Evolutionary conservation across 2,797 vertebrate genomes (phyloP), one percentile per base, ranked within the genome.

Genomic region (Moxostoma hubbsi): DNA sequence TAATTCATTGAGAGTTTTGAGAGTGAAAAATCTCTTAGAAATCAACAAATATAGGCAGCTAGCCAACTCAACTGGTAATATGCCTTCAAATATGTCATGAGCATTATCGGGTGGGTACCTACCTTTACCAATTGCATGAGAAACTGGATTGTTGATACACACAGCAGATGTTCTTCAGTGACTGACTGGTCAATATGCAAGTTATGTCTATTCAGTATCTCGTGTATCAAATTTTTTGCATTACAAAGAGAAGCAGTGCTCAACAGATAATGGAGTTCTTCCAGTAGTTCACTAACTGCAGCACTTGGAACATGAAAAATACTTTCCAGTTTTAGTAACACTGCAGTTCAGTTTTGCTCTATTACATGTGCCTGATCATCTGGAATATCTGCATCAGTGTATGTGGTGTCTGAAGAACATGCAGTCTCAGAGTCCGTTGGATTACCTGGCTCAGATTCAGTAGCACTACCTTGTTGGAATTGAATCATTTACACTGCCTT

Each of bases 1-100:
- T 36, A 36, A 36, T 36, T 36, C 2, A 36, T 36, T 36, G 36
- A 36, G 36, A 36, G 3, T 36, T 3, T 36, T 36, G 36, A 36
- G 36, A 36, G 36, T 36, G 4, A 36, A 36, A 36, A 4, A 36
- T 36, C 4, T 36, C 36, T 36, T 36, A 36, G 36, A 47, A 75
- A 80, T 62, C 5, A 81, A 15, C 46, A 74, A 53, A 24, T 62
- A 7, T 51, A 81, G 62, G 53, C 79, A 79, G 15, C 61, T 24
- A 69, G 69, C 74, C 18, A 74, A 46, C 57, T 83, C 82, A 55
- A 83, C 50, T 46, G 75, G 71, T 18, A 82, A 24, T 61, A 75
- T 46, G 18, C 71, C 77, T 67, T 82, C 76, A 71, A 75, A 79
- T 7, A 75, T 12, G 61, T 82, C 72, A 55, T 82, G 81, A 7